These are phyloP conservation scores for Formica selysi DNA, from an alignment of 1,140 invertebrate species.

Conservation along the genomic window DNA sequence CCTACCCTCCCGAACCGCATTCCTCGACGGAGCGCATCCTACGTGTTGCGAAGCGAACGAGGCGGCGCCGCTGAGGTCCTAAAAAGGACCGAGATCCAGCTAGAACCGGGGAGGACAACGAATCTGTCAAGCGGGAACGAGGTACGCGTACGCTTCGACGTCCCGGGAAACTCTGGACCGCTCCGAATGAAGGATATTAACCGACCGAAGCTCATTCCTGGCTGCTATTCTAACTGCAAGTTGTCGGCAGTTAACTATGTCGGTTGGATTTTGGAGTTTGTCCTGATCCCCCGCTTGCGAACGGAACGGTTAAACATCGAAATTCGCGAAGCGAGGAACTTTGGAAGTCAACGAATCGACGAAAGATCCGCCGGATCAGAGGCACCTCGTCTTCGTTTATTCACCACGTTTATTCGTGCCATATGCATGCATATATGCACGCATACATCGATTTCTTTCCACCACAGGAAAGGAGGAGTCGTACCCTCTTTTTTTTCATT, in stretches of 20 bases:
- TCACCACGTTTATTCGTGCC: neutral
- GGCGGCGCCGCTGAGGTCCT: neutral
- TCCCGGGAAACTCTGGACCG: slow-evolving; percentile 26
- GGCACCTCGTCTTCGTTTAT: neutral
- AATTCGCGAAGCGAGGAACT: neutral
- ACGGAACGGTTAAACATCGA: neutral
- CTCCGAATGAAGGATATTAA: slow-evolving; percentile 40
- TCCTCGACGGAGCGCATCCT: slow-evolving; percentile 50
- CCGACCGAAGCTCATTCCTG: slow-evolving; percentile 21
- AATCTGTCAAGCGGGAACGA: slow-evolving; percentile 39
- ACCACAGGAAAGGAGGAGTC: no score
- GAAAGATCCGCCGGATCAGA: neutral
- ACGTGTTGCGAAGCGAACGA: slow-evolving; percentile 37
- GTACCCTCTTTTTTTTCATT: neutral
- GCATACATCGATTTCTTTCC: neutral
- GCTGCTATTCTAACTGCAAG: slow-evolving; percentile 7
- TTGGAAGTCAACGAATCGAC: neutral
- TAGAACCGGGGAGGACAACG: slow-evolving; percentile 41
- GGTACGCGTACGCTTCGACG: slow-evolving; percentile 12
- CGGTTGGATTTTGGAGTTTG: slow-evolving; percentile 1
- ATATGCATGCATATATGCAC: no score
- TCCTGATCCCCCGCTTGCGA: neutral
- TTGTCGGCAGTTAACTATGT: slow-evolving; percentile 23
- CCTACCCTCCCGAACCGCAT: slow-evolving; percentile 11
- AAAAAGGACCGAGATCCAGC: slow-evolving; percentile 47